phyloP scores from a whole-genome alignment of 2,113 vertebrate species.

The Globicephala melas region DNA sequence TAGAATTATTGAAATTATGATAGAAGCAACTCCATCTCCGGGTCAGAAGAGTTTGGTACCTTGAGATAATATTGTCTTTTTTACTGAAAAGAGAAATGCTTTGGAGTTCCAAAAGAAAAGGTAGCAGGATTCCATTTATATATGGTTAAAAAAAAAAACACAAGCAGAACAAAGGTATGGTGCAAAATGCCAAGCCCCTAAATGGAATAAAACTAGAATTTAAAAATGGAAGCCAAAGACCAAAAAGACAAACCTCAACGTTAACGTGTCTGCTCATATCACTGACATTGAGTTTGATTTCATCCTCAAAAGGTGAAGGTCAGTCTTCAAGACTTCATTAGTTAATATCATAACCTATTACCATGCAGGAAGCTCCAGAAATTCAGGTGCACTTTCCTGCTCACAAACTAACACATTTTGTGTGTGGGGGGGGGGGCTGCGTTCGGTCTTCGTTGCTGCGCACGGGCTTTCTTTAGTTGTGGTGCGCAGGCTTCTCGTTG shows the following conservation, averaged over 20 bases:
- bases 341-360: not conserved
- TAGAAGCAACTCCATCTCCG: constrained; percentile 3
- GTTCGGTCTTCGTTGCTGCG: too few relatives aligned
- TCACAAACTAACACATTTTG: not conserved
- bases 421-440: too few relatives aligned
- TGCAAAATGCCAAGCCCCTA: not conserved
- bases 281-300: not conserved
- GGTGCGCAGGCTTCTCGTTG: too few relatives aligned
- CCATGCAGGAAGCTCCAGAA: not conserved
- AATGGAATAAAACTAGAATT: constrained; percentile 14
- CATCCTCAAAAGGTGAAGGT: not conserved
- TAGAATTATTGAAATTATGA: constrained; percentile 3
- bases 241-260: not conserved
- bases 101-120: not conserved
- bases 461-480: too few relatives aligned
- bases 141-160: not conserved
- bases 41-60: not conserved
- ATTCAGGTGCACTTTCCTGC: not conserved
- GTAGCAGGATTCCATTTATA: not conserved
- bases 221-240: not conserved
- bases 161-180: not conserved
- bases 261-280: not conserved
- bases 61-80: not conserved
- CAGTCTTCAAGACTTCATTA: not conserved
- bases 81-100: constrained; percentile 10